Conservation (phyloP, 1,140 invertebrate species). For the Heliconius congener region DNA sequence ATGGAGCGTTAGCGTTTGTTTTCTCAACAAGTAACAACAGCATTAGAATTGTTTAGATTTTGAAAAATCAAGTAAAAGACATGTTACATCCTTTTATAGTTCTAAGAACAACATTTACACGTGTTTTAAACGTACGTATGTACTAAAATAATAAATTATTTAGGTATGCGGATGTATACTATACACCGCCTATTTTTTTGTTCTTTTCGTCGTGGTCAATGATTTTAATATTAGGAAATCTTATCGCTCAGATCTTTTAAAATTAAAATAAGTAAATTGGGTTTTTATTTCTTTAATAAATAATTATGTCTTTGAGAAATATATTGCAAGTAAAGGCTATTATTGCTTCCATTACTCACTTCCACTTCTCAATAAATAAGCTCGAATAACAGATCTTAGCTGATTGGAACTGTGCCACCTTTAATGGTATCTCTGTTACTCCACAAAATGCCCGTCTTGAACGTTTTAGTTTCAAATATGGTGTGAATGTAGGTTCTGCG, state of each 20-base stretch:
- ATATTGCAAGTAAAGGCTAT: background rate
- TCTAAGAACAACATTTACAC: background rate
- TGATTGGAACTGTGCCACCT: conserved; percentile 24
- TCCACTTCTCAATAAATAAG: conserved; percentile 23
- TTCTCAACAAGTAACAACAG: background rate
- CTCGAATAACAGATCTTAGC: conserved; percentile 22
- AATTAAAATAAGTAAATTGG: background rate
- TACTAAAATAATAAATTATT: background rate
- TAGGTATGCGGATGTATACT: background rate
- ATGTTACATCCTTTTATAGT: background rate
- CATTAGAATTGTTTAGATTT: background rate
- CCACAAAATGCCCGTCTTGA: conserved; percentile 13
- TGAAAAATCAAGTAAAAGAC: background rate
- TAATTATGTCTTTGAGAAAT: background rate
- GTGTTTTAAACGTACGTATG: background rate
- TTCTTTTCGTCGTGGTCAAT: background rate
- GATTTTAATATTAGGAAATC: background rate
- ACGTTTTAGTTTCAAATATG: background rate
- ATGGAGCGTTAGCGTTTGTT: background rate
- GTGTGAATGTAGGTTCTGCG: background rate
- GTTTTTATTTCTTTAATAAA: background rate
- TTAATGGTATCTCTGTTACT: conserved; percentile 26
- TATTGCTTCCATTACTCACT: conserved; percentile 1
- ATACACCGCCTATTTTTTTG: background rate
- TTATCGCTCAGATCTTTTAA: background rate